These are phyloP conservation scores for Manacus vitellinus DNA, from an alignment of 2,113 vertebrate species.

Conservation along the genomic window DNA sequence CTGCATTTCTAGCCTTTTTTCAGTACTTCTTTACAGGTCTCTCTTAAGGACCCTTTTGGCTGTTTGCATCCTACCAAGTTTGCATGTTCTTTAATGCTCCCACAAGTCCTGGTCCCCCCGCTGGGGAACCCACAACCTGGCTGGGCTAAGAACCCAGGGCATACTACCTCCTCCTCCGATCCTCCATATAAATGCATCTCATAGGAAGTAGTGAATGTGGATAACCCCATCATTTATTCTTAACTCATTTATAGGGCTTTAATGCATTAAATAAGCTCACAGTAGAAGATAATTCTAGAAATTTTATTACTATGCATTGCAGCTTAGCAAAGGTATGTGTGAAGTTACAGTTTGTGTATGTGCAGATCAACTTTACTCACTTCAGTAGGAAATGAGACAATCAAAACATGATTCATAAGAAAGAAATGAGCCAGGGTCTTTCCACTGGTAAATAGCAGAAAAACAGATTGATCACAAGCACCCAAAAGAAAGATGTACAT, in stretches of 20 bases:
- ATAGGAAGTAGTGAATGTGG: not conserved
- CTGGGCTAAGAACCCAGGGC: not conserved
- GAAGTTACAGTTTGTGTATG: not conserved
- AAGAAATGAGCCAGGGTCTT: constrained; percentile 19
- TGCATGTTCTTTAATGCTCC: not conserved
- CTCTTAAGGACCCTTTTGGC: not conserved
- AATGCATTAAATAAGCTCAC: not conserved
- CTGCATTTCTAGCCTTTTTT: not conserved
- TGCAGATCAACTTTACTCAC: constrained; percentile 5
- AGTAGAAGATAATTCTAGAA: not conserved
- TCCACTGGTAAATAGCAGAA: not conserved
- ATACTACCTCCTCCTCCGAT: not conserved
- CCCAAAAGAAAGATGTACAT: not conserved
- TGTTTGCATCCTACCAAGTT: not conserved
- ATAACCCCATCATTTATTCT: not conserved
- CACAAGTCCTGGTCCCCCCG: not conserved
- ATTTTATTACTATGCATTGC: not conserved
- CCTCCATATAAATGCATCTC: not conserved
- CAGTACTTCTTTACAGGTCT: not conserved
- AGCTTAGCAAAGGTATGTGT: not conserved
- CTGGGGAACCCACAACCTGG: not conserved
- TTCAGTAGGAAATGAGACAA: constrained; percentile 9
- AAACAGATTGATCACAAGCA: not conserved
- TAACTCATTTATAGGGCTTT: not conserved
- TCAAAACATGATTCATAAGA: constrained; percentile 28